Base-by-base conservation (phyloP, 2,113 vertebrate species). In the Gopherus flavomarginatus region DNA sequence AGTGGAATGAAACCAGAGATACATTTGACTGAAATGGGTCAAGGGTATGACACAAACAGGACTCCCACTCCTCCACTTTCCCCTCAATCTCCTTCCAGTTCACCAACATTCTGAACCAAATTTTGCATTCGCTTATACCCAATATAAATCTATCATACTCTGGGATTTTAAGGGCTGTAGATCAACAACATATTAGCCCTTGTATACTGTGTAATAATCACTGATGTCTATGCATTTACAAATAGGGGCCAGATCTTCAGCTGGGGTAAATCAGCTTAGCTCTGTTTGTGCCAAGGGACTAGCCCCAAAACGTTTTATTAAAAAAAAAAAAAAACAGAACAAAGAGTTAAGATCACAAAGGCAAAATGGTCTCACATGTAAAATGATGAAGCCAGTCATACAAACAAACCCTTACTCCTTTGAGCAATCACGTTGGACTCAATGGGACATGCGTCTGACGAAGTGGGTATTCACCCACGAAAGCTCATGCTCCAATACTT, bases 161-260 rank as follows among this genome's bases (percentile, higher is more conserved):
- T 78, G 42, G 12, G 12, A 44, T 47, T 47, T 44, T 29, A 44
- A 78, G 38, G 42, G 38, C 42, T 78, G 12, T 27, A 47, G 24
- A 44, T 78, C 42, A 78, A 42, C 22, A 78, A 47, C 1, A 4
- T 57, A 38, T 31, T 56, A 62, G 56, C 29, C 85, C 1, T 1
- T 35, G 50, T 0, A 0, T 17, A 62, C 44, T 47, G 22, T 27
- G 3, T 10, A n/a, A 72, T 1, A 13, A 31, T 59, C 81, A 84
- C 56, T 31, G 77, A 35, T 80, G n/a, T 19, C 72, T 38, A 29
- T 47, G 11, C 24, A 47, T 47, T 26, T 26, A 47, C 11, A 78
- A 47, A 47, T 7, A 44, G 38, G 26, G 22, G 42, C 22, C 38
- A 77, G 72, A 44, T 22, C 72, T 47, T 78, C 42, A 78, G 42